Evolutionary conservation across 2,797 vertebrate genomes (phyloP), one percentile per base, ranked within the genome.

Genomic region (Sciaenops ocellatus): DNA sequence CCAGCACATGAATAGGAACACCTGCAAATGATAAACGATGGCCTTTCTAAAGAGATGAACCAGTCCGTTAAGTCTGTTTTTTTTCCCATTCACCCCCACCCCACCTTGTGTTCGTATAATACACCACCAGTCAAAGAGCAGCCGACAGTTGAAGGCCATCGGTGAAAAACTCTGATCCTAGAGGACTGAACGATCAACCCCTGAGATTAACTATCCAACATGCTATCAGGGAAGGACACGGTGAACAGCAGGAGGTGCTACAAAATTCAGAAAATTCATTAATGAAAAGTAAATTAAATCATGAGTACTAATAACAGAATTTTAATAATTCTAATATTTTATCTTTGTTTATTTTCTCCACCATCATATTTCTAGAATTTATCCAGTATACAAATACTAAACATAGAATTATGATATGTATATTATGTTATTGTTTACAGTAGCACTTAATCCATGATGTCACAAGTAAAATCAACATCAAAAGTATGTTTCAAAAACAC

Each of bases 171-270:
- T 73, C 71, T 56, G 69, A 85, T 61, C 74, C 50, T 2, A 41
- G 68, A 90, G 70, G 73, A 78, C 78, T 67, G 72, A 88, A 79
- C 54, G 0, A 26, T 59, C 78, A 6, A 88, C 77, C 82, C 91
- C 90, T 89, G 92, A 92, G 90, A 83, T 79, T 2, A 83, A 72
- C 80, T 28, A 61, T 46, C 74, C 80, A 75, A 84, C 82, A 65
- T 71, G 86, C 78, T 52, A 52, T 44, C 64, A 73, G 75, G 73
- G 85, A 73, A 50, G 47, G 44, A 83, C 51, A 59, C 5, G 46
- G 72, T 24, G 55, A 89, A 78, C 24, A 74, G 73, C 63, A 82
- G 47, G 44, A 82, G 73, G 75, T 63, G 79, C 82, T 79, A 85
- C 57, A 73, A 76, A 87, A 78, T 10, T 4, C 10, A 55, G 48